A percentile compares a stretch with the other conserved stretches of the same genome.
These are phyloP conservation scores for Pterois miles DNA, from an alignment of 2,797 vertebrate species.

Conservation along the genomic window DNA sequence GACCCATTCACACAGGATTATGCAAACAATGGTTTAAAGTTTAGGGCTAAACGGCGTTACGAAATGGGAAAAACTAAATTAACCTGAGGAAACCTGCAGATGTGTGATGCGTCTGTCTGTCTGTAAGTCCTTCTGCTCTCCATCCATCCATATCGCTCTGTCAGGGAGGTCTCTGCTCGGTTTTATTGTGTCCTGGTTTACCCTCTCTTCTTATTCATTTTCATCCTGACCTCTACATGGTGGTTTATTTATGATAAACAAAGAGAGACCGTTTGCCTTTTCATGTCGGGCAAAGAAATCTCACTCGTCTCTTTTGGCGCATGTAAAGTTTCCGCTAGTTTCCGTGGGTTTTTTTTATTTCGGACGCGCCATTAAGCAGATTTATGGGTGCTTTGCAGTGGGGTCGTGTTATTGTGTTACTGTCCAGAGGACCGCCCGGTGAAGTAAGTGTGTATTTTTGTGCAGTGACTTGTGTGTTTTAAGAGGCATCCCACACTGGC, in stretches of 20 bases:
- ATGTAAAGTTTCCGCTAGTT: conserved; percentile 27
- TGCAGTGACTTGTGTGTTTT: conserved; percentile 60
- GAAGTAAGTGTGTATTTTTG: conserved; percentile 70
- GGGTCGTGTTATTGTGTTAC: conserved; percentile 63
- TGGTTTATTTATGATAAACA: conserved; percentile 57
- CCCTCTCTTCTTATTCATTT: not conserved
- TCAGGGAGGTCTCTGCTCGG: not conserved
- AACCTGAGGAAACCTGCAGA: not conserved
- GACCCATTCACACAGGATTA: not conserved
- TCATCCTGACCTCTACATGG: conserved; percentile 10
- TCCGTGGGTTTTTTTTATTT: conserved; percentile 19
- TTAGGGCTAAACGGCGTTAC: not conserved
- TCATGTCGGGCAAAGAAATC: conserved; percentile 20
- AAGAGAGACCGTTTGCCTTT: conserved; percentile 42
- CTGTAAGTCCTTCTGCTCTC: not conserved
- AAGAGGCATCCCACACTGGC: conserved; percentile 63
- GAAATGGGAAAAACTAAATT: no score
- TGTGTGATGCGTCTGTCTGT: not conserved
- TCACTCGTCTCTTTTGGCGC: conserved; percentile 26
- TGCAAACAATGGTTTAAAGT: not conserved
- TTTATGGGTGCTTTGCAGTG: conserved; percentile 56
- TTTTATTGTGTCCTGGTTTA: conserved; percentile 1
- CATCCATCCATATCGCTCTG: not conserved
- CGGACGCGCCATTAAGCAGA: conserved; percentile 51
- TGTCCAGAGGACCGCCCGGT: conserved; percentile 53